phyloP scores from a whole-genome alignment of 2,888 invertebrate genomes.

The Thelaira solivaga region DNA sequence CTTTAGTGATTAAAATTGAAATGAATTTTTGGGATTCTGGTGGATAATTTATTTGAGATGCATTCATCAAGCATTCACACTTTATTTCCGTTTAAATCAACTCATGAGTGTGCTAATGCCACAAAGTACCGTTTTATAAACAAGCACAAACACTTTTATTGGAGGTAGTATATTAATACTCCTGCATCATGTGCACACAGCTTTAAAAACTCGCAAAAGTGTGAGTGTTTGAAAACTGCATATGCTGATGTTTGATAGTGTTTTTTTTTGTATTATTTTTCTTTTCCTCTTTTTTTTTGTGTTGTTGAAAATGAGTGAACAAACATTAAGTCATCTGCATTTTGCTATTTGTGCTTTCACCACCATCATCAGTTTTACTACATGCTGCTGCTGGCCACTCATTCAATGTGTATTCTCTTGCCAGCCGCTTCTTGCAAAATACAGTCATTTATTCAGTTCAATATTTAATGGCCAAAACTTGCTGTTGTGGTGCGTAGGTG shows the following conservation, averaged over 20 bases:
- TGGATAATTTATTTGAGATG: conserved; percentile 23
- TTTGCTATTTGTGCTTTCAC: conserved; percentile 28
- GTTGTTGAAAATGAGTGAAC: conserved; percentile 17
- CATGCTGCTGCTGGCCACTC: neutral
- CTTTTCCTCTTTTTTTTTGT: too few relatives aligned
- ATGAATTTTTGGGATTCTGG: conserved; percentile 50
- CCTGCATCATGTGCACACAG: neutral
- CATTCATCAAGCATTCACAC: neutral
- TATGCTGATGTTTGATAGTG: conserved; percentile 26
- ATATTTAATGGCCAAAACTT: conserved; percentile 41
- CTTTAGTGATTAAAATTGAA: conserved; percentile 13
- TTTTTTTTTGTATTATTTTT: too few relatives aligned
- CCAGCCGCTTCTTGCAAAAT: neutral
- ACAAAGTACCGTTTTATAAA: conserved; percentile 4
- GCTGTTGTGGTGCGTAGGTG: neutral
- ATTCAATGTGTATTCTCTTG: neutral
- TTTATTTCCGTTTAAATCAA: neutral
- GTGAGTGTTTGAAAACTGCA: neutral
- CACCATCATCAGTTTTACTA: neutral
- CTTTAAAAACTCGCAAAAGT: neutral
- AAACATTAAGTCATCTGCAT: conserved; percentile 47
- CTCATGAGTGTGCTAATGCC: conserved; percentile 10
- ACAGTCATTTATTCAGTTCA: conserved; percentile 35
- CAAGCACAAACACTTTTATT: neutral
- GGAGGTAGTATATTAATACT: conserved; percentile 31